Conservation (phyloP, 1,140 invertebrate genomes). For the Drosophila neocordata region DNA sequence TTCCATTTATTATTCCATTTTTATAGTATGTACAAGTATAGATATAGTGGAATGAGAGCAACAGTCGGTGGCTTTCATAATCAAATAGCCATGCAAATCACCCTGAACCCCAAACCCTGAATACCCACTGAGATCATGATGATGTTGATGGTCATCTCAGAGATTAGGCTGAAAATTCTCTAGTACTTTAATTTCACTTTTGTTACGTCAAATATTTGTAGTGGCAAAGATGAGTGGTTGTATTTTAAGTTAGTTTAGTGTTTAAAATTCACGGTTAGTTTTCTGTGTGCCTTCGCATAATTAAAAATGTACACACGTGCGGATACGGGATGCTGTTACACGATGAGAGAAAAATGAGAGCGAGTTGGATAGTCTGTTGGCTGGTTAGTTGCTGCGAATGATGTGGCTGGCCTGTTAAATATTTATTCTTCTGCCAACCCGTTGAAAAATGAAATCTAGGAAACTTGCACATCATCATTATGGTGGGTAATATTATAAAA, state of each 20-base stretch:
- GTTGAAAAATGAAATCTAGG: slow-evolving; percentile 32
- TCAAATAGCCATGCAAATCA: slow-evolving; percentile 58
- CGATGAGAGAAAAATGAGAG: slow-evolving; percentile 12
- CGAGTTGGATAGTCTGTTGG: not conserved
- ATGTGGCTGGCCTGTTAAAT: slow-evolving; percentile 31
- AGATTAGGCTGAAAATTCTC: slow-evolving; percentile 29
- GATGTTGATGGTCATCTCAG: slow-evolving; percentile 40
- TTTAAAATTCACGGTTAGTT: slow-evolving; percentile 48
- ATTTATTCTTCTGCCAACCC: slow-evolving; percentile 31
- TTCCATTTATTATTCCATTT: slow-evolving; percentile 46
- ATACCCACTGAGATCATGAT: slow-evolving; percentile 23
- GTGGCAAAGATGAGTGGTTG: slow-evolving; percentile 36
- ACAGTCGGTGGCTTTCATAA: slow-evolving; percentile 47
- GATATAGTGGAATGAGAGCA: slow-evolving; percentile 19
- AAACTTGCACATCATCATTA: slow-evolving; percentile 49
- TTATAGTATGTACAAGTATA: slow-evolving; percentile 19
- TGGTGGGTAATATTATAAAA: not conserved
- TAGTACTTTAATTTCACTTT: slow-evolving; percentile 49
- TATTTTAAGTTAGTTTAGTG: slow-evolving; percentile 71
- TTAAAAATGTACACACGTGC: slow-evolving; percentile 75
- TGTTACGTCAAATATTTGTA: slow-evolving; percentile 61
- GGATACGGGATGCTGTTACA: slow-evolving; percentile 14
- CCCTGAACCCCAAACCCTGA: not conserved
- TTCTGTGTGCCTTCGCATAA: slow-evolving; percentile 61
- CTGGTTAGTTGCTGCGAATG: slow-evolving; percentile 15